Evolutionary conservation across 2,888 invertebrate genomes (phyloP).

Genomic region (Drosophila nigricruria): DNA sequence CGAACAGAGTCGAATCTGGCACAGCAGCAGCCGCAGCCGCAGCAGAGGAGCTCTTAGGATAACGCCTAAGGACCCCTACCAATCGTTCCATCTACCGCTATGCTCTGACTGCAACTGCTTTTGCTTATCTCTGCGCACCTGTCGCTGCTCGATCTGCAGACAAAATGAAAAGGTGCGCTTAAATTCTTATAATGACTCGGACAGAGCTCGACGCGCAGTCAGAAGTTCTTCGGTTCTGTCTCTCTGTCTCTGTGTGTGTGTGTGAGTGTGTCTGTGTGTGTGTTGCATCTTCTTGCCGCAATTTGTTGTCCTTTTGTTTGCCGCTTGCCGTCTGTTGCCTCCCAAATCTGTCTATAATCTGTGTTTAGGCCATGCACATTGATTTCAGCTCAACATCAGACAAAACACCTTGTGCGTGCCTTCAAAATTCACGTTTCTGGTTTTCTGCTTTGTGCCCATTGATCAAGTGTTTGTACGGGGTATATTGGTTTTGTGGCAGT

Average conservation of each 20-base stretch:
- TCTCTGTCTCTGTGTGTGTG: slow-evolving; percentile 10
- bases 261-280: slow-evolving; percentile 31
- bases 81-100: slow-evolving; percentile 68
- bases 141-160: slow-evolving; percentile 65
- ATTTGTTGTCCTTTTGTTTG: slow-evolving; percentile 76
- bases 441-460: background rate
- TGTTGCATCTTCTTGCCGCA: slow-evolving; percentile 71
- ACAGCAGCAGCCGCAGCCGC: slow-evolving; percentile 64
- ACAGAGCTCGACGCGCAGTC: slow-evolving; percentile 18
- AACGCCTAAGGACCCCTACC: slow-evolving; percentile 57
- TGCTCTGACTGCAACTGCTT: slow-evolving; percentile 39
- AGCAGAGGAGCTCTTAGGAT: slow-evolving; percentile 54
- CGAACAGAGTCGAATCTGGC: slow-evolving; percentile 69
- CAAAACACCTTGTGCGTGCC: slow-evolving; percentile 73
- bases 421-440: slow-evolving; percentile 2
- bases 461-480: background rate
- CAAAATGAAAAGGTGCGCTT: slow-evolving; percentile 78
- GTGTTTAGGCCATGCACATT: slow-evolving; percentile 68
- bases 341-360: slow-evolving; percentile 79
- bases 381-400: slow-evolving; percentile 49
- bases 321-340: slow-evolving; percentile 61
- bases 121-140: slow-evolving; percentile 65
- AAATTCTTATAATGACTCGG: slow-evolving; percentile 80
- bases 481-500: background rate
- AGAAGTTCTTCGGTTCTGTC: slow-evolving; percentile 12